Evolutionary conservation across 2,888 invertebrate species (phyloP).

Genomic region (Stegophylla sp.): DNA sequence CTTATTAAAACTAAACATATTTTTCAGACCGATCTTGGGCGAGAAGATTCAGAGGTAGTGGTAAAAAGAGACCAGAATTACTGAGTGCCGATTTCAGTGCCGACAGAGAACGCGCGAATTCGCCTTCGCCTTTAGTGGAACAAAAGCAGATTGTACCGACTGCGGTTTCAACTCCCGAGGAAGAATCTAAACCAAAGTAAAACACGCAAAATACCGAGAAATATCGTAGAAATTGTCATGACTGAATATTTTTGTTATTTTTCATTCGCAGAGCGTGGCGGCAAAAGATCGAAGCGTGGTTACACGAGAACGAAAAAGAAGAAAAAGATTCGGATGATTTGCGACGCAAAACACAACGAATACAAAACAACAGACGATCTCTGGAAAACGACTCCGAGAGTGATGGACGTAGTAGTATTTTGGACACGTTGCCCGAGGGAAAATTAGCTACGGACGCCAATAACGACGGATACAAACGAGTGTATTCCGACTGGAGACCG

Average conservation of each 20-base stretch:
- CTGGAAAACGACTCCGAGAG: conserved; percentile 89
- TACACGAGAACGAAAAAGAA: conserved; percentile 83
- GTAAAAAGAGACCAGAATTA: conserved; percentile 80
- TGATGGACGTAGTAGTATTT: conserved; percentile 74
- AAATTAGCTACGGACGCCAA: conserved; percentile 67
- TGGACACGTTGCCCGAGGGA: conserved; percentile 80
- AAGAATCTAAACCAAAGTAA: conserved; percentile 70
- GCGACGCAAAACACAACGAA: conserved; percentile 72
- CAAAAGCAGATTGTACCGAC: conserved; percentile 66
- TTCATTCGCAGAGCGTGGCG: conserved; percentile 75
- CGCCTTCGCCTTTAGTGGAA: conserved; percentile 72
- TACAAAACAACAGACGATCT: conserved; percentile 77
- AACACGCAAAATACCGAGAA: conserved; percentile 57
- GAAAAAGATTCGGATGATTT: conserved; percentile 76
- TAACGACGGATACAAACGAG: conserved; percentile 68
- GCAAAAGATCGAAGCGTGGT: conserved; percentile 90
- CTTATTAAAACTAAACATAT: too few relatives aligned
- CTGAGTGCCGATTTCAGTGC: conserved; percentile 75
- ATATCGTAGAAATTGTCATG: neutral
- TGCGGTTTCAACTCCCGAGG: conserved; percentile 63
- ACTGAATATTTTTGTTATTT: neutral
- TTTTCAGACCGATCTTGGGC: conserved; percentile 94
- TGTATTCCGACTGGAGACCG: conserved; percentile 82
- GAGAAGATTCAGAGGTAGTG: conserved; percentile 76
- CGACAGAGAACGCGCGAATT: conserved; percentile 77